phyloP scores from a whole-genome alignment of 2,888 invertebrate genomes.

The Drosophila merina region DNA sequence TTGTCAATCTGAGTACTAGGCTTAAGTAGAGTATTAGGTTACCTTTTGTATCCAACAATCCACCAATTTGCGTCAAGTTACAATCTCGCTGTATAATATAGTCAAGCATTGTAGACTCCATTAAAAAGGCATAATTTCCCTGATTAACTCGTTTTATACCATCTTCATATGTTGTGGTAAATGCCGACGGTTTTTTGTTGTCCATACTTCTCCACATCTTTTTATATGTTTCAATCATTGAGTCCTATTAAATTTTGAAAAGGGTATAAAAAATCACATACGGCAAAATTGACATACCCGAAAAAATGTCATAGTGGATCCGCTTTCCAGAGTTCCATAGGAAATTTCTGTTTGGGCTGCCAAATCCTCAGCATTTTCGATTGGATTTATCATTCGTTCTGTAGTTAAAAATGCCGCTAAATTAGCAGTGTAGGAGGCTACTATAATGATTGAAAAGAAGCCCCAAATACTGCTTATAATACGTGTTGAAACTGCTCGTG shows the following conservation, averaged over 20 bases:
- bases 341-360: slow-evolving; percentile 92
- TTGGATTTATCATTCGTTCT: slow-evolving; percentile 94
- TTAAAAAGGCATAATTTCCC: slow-evolving; percentile 94
- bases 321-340: slow-evolving; percentile 92
- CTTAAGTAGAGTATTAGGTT: not conserved
- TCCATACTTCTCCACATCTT: slow-evolving; percentile 94
- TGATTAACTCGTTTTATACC: slow-evolving; percentile 90
- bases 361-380: slow-evolving; percentile 93
- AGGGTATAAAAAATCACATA: not conserved
- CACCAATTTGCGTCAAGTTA: slow-evolving; percentile 94
- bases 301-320: slow-evolving; percentile 95
- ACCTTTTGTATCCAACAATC: slow-evolving; percentile 92
- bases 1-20: too few relatives aligned
- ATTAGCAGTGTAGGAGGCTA: slow-evolving; percentile 96
- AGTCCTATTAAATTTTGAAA: slow-evolving; percentile 86
- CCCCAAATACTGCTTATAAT: slow-evolving; percentile 95
- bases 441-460: slow-evolving; percentile 96
- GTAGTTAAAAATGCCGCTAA: slow-evolving; percentile 96
- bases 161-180: slow-evolving; percentile 90
- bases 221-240: slow-evolving; percentile 91
- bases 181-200: slow-evolving; percentile 88
- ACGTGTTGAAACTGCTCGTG: slow-evolving; percentile 88
- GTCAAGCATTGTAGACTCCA: slow-evolving; percentile 95
- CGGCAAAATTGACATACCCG: slow-evolving; percentile 85
- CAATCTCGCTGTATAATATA: slow-evolving; percentile 92